A percentile compares a stretch with the other conserved stretches of the same genome.
These are phyloP conservation scores for Orbicella faveolata DNA, from an alignment of 64 coral and sea anemone species.

Conservation along the genomic window DNA sequence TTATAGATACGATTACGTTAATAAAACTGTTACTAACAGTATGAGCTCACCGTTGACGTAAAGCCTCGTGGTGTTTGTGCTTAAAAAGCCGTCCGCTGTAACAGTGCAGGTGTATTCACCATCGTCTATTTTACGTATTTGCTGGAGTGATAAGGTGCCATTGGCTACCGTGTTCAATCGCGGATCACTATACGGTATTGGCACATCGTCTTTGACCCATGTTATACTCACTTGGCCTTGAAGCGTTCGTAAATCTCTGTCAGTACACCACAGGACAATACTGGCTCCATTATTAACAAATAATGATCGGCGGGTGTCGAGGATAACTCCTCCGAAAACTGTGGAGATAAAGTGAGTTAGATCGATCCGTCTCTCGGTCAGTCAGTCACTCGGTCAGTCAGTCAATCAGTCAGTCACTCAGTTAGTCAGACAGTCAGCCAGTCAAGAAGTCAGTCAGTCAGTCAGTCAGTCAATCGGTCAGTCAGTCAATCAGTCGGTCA, in stretches of 20 bases:
- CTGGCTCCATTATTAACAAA: not conserved
- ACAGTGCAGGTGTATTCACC: not conserved
- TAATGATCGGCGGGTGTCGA: not conserved
- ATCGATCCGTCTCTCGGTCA: not conserved
- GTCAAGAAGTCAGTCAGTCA: not conserved
- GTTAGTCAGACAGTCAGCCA: not conserved
- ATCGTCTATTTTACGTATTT: not conserved
- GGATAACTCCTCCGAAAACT: not conserved
- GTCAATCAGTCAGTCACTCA: not conserved
- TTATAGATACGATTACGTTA: too few relatives aligned
- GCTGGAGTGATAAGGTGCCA: not conserved
- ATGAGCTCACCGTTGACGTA: slow-evolving; percentile 1
- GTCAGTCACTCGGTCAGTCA: not conserved
- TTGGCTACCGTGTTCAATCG: not conserved
- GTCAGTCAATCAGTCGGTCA: not conserved
- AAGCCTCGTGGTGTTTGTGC: not conserved
- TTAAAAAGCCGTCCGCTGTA: not conserved
- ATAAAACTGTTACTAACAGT: too few relatives aligned
- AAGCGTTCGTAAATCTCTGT: not conserved
- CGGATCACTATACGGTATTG: not conserved
- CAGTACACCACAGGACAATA: not conserved
- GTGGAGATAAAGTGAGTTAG: not conserved
- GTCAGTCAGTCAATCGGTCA: slow-evolving; percentile 6
- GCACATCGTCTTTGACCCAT: not conserved
- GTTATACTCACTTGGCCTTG: not conserved